phyloP scores from a whole-genome alignment of 2,888 invertebrate genomes.

The Athetis lepigone region DNA sequence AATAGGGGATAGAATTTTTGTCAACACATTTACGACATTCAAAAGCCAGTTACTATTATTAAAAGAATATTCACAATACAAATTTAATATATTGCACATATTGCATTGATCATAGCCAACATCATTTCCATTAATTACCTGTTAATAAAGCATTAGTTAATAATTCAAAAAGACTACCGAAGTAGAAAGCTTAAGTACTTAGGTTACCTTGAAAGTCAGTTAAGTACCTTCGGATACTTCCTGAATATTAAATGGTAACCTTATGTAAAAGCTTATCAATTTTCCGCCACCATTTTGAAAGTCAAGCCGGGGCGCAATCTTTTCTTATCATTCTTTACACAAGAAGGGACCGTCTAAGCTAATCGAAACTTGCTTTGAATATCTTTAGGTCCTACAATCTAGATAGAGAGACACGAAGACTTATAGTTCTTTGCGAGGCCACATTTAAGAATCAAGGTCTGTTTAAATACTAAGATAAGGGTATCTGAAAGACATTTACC shows the following conservation, averaged over 20 bases:
- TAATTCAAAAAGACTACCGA: background rate
- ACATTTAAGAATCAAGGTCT: constrained; percentile 48
- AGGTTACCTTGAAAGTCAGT: background rate
- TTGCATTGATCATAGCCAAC: too few species aligned
- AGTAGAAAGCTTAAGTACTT: background rate
- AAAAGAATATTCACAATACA: too few species aligned
- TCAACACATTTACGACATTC: too few species aligned
- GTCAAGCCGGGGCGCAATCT: constrained; percentile 24
- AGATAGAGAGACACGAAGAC: constrained; percentile 52
- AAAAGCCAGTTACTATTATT: too few species aligned
- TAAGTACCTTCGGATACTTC: background rate
- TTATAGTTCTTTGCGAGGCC: constrained; percentile 48
- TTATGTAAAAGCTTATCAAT: constrained; percentile 38
- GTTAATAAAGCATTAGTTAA: background rate
- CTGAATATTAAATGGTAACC: constrained; percentile 23
- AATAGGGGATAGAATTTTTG: too few species aligned
- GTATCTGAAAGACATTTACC: constrained; percentile 52
- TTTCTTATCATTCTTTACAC: constrained; percentile 49
- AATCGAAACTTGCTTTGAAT: constrained; percentile 47
- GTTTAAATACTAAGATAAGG: constrained; percentile 58
- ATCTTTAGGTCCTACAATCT: constrained; percentile 42
- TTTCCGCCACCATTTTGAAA: constrained; percentile 27
- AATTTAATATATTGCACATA: too few species aligned
- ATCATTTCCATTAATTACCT: too few species aligned
- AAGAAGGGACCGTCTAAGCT: constrained; percentile 31